phyloP scores from a whole-genome alignment of 2,797 vertebrate genomes.

The Danio kyathit region DNA sequence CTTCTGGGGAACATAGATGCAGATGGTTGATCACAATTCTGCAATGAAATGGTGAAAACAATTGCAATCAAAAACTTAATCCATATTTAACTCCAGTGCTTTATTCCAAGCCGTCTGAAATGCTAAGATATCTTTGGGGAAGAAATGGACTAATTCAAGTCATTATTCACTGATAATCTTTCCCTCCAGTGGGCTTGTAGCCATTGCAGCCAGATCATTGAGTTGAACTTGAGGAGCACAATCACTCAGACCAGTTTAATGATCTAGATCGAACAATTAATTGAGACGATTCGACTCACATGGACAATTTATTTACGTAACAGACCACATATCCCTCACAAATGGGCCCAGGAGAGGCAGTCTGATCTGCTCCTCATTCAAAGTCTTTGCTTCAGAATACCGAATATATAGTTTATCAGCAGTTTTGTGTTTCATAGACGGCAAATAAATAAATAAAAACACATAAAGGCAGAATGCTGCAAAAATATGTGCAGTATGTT shows the following conservation, averaged over 20 bases:
- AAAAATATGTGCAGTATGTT: conserved; percentile 1
- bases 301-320: neutral
- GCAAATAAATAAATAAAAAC: neutral
- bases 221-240: conserved; percentile 3
- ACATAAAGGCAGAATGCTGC: neutral
- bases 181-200: neutral
- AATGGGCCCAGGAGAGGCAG: neutral
- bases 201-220: neutral
- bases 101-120: neutral
- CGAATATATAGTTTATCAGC: neutral
- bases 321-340: neutral
- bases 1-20: neutral
- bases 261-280: neutral
- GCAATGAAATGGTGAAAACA: neutral
- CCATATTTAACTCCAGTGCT: neutral
- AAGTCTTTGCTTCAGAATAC: neutral
- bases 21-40: neutral
- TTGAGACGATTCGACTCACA: neutral
- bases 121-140: neutral
- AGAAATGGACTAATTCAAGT: neutral
- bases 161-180: conserved; percentile 10
- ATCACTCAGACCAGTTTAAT: conserved; percentile 9
- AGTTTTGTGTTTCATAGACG: neutral
- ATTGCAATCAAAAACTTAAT: neutral
- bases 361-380: neutral